A percentile compares a stretch with the other conserved stretches of the same genome.
Evolutionary conservation across 1,140 invertebrate species (phyloP).

Genomic region (Liolophura sinensis): DNA sequence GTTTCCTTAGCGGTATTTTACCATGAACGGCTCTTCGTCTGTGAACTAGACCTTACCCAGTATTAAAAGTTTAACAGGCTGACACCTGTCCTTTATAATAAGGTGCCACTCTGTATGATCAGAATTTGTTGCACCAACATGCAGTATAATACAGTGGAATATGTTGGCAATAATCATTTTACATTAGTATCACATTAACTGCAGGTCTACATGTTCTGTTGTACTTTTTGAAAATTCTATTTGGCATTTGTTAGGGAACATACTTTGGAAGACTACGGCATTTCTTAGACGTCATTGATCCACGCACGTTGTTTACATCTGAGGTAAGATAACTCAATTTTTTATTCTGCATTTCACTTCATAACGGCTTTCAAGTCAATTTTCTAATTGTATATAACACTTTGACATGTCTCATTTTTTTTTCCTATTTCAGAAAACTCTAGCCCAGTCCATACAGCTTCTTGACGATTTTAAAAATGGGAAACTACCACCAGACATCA

Average conservation of each 20-base stretch:
- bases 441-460: constrained; percentile 52
- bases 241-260: constrained; percentile 44
- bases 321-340: constrained; percentile 32
- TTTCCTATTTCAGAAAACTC: constrained; percentile 44
- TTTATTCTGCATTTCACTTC: neutral
- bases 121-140: too few relatives aligned
- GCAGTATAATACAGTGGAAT: too few relatives aligned
- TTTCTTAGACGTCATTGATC: constrained; percentile 60
- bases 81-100: too few relatives aligned
- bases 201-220: neutral
- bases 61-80: too few relatives aligned
- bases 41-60: too few relatives aligned
- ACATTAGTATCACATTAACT: neutral
- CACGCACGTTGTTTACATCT: constrained; percentile 54
- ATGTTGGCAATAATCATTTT: too few relatives aligned
- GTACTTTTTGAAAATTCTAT: neutral
- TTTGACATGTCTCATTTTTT: neutral
- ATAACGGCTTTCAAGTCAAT: neutral
- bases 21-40: too few relatives aligned
- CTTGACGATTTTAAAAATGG: constrained; percentile 54
- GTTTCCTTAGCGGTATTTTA: too few relatives aligned
- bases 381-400: neutral
- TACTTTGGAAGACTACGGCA: constrained; percentile 59
- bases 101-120: too few relatives aligned
- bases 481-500: constrained; percentile 35